A percentile compares a stretch with the other conserved stretches of the same genome.
Conservation (phyloP, 53 echinoderm and acorn worm species). For the Holothuria scabra region DNA sequence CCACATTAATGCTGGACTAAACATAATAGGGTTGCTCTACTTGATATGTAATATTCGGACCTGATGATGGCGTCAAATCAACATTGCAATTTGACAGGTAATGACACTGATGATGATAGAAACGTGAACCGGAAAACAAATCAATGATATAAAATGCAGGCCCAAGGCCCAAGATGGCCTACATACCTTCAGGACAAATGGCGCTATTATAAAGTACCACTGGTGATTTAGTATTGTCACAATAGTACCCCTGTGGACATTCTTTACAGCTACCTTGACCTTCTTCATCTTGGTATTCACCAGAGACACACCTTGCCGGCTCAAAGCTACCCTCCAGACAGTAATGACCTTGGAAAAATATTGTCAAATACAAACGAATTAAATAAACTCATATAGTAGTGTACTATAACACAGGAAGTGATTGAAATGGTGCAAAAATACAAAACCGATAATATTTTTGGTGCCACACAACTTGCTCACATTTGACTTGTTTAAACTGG, state of each 20-base stretch:
- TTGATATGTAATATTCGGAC: no score
- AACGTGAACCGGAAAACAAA: no score
- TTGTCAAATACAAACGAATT: not conserved
- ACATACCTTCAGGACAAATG: conserved; percentile 82
- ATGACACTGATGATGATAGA: no score
- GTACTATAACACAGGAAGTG: not conserved
- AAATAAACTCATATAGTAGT: no score
- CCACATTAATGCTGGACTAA: no score
- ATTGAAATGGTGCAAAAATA: not conserved
- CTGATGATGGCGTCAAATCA: no score
- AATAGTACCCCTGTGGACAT: conserved; percentile 90
- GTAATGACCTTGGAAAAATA: conserved; percentile 71
- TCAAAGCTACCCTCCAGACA: conserved; percentile 80
- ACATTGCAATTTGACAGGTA: no score
- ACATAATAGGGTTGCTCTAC: no score
- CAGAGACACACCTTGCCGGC: conserved; percentile 80
- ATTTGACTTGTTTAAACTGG: no score
- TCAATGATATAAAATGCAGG: no score
- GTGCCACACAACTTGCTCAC: no score
- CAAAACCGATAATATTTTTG: not conserved
- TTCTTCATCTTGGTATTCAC: conserved; percentile 89
- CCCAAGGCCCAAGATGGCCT: no score
- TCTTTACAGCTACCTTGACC: conserved; percentile 72
- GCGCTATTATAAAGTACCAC: conserved; percentile 90
- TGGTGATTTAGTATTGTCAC: conserved; percentile 78